These are phyloP conservation scores for Pangasianodon gigas DNA, from an alignment of 2,113 vertebrate genomes.

Conservation along the genomic window DNA sequence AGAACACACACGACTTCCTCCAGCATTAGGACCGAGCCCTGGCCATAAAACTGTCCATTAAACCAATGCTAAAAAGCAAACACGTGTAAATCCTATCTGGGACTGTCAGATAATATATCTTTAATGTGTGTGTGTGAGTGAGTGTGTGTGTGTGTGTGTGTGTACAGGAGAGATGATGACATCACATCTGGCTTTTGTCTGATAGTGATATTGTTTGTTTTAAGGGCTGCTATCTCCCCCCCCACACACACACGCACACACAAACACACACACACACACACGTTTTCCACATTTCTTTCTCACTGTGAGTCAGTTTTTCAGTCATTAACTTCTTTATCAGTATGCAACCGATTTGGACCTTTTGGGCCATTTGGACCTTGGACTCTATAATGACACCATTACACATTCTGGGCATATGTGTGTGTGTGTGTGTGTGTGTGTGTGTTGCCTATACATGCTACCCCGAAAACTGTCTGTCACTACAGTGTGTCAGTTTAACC, in stretches of 20 bases:
- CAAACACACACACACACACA: background rate
- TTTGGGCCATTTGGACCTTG: background rate
- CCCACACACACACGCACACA: background rate
- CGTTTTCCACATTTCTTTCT: background rate
- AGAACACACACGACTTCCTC: background rate
- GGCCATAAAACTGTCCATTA: conserved; percentile 7
- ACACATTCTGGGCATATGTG: background rate
- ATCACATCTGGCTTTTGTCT: background rate
- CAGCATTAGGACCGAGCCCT: background rate
- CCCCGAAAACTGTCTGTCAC: background rate
- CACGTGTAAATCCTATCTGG: background rate
- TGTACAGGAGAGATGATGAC: background rate
- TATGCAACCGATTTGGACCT: background rate
- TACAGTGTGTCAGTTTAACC: background rate
- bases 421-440: conserved; percentile 14
- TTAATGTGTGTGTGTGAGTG: conserved; percentile 5
- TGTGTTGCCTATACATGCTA: background rate
- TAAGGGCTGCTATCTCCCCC: background rate
- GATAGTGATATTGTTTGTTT: background rate
- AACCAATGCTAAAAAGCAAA: background rate
- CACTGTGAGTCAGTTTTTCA: conserved; percentile 1
- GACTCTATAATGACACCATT: background rate
- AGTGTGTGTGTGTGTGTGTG: conserved; percentile 21
- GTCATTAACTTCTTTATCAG: background rate
- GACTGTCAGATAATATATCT: background rate